A percentile compares a stretch with the other conserved stretches of the same genome.
Conservation (phyloP, 2,113 vertebrate genomes). For the Chaetops frenatus region DNA sequence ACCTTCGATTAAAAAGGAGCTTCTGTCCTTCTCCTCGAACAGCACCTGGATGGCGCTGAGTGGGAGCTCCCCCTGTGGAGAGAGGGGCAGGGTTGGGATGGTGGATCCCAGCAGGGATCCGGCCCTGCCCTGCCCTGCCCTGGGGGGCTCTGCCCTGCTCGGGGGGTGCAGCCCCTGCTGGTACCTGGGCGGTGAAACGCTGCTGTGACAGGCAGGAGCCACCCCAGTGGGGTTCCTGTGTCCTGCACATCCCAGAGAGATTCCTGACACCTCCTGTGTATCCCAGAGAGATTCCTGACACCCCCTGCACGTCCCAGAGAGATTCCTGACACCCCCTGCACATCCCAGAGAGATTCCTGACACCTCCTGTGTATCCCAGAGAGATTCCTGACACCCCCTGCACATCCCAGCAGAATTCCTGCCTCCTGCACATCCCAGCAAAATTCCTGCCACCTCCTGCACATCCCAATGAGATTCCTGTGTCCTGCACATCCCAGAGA, state of each 20-base stretch:
- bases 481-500: fast-evolving
- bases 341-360: background rate
- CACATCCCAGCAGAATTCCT: background rate
- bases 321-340: no score
- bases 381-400: background rate
- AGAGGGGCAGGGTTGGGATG: background rate
- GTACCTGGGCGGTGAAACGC: background rate
- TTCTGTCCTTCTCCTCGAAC: constrained; percentile 84
- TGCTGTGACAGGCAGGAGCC: fast-evolving
- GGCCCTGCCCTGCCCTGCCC: no score
- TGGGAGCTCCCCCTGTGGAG: constrained; percentile 86
- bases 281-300: no score
- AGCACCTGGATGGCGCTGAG: constrained; percentile 87
- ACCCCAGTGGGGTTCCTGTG: no score
- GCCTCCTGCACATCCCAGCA: background rate
- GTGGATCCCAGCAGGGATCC: fast-evolving
- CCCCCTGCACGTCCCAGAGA: no score
- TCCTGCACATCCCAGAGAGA: no score
- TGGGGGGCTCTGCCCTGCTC: background rate
- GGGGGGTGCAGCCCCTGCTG: background rate
- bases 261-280: no score
- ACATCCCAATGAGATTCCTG: background rate
- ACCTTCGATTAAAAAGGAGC: constrained; percentile 93
- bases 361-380: no score
- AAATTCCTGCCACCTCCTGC: background rate